Conservation (phyloP, 1,140 invertebrate species). For the Archegozetes longisetosus region DNA sequence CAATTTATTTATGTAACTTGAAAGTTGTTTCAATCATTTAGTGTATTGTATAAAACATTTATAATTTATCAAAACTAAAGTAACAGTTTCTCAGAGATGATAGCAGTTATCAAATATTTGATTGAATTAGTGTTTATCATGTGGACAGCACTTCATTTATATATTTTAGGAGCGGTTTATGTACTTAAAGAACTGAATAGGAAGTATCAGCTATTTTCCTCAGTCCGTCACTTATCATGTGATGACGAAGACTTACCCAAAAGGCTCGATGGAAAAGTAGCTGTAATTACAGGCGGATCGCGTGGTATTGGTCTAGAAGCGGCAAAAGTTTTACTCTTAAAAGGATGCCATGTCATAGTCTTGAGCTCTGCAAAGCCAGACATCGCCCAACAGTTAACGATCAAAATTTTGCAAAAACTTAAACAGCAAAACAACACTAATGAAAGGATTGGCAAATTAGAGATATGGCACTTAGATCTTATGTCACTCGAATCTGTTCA, state of each 20-base stretch:
- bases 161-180: slow-evolving; percentile 15
- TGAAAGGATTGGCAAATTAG: slow-evolving; percentile 19
- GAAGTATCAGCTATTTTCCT: slow-evolving; percentile 3
- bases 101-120: no score
- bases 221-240: neutral
- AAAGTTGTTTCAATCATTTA: no score
- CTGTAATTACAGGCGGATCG: slow-evolving; percentile 51
- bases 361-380: slow-evolving; percentile 35
- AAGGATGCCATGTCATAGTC: slow-evolving; percentile 66
- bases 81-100: no score
- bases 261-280: neutral
- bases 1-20: no score
- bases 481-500: slow-evolving; percentile 51
- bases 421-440: neutral
- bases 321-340: slow-evolving; percentile 54
- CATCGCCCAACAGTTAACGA: neutral
- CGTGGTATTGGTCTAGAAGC: slow-evolving; percentile 69
- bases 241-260: slow-evolving; percentile 3
- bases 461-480: slow-evolving; percentile 37
- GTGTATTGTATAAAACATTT: no score
- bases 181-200: slow-evolving; percentile 12
- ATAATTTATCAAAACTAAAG: no score
- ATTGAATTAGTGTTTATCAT: slow-evolving; percentile 9
- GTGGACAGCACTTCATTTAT: slow-evolving; percentile 11
- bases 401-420: neutral